Conservation (phyloP, 2,797 vertebrate genomes). For the Hylomyscus alleni region DNA sequence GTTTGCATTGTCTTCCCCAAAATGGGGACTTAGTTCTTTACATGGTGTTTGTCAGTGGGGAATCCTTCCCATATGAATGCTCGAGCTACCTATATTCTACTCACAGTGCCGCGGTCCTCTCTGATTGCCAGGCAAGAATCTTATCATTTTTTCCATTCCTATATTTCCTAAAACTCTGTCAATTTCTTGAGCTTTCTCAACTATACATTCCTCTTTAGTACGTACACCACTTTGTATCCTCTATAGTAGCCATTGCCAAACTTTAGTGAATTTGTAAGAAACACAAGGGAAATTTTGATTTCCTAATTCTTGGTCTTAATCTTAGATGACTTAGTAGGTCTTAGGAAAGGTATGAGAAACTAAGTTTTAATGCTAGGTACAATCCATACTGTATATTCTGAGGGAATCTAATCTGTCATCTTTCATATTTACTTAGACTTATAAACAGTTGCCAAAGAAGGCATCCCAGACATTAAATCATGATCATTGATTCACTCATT, state of each 20-base stretch:
- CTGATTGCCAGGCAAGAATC: background rate
- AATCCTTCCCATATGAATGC: background rate
- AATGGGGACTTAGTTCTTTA: background rate
- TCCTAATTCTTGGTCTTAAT: background rate
- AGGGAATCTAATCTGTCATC: background rate
- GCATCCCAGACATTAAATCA: background rate
- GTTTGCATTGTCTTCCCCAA: background rate
- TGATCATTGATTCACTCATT: background rate
- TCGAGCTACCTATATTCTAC: background rate
- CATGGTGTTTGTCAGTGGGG: background rate
- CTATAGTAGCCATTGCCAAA: background rate
- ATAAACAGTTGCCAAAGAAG: slow-evolving; percentile 40
- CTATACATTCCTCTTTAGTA: background rate
- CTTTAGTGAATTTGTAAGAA: background rate
- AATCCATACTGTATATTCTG: background rate
- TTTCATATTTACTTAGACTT: slow-evolving; percentile 8
- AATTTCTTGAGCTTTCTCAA: slow-evolving; percentile 32
- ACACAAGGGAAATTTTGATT: background rate
- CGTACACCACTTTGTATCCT: slow-evolving; percentile 10
- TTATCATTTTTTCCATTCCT: slow-evolving; percentile 2
- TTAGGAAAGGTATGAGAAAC: slow-evolving; percentile 18
- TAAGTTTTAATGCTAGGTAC: slow-evolving; percentile 54
- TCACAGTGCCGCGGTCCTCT: background rate
- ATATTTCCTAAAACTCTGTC: slow-evolving; percentile 25
- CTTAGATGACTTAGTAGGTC: background rate